A percentile compares a stretch with the other conserved stretches of the same genome.
These are phyloP conservation scores for Athalia rosae DNA, from an alignment of 2,888 invertebrate species.

Conservation along the genomic window DNA sequence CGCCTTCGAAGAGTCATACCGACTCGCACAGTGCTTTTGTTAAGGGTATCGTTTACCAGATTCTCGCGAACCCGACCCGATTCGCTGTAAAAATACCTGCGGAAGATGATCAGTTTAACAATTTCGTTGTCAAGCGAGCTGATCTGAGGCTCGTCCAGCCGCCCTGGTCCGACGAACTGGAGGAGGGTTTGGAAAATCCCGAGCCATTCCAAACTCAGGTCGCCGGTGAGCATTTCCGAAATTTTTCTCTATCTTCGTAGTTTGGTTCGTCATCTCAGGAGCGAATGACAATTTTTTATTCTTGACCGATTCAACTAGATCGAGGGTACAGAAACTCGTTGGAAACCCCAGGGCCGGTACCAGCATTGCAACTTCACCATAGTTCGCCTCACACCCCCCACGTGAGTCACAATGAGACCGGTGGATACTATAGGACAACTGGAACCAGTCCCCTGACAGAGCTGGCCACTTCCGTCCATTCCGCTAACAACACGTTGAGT, in stretches of 20 bases:
- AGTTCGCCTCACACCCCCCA: conserved; percentile 62
- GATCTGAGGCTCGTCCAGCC: conserved; percentile 93
- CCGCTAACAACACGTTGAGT: conserved; percentile 75
- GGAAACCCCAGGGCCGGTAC: conserved; percentile 65
- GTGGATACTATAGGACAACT: conserved; percentile 76
- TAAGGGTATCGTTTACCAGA: conserved; percentile 87
- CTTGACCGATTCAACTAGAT: conserved; percentile 52
- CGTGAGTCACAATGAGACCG: conserved; percentile 60
- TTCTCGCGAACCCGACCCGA: conserved; percentile 80
- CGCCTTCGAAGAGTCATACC: conserved; percentile 78
- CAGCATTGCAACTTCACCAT: conserved; percentile 67
- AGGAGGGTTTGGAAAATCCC: conserved; percentile 76
- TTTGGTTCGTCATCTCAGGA: background rate
- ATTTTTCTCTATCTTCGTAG: background rate
- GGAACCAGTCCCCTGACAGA: conserved; percentile 78
- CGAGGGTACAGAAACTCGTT: conserved; percentile 68
- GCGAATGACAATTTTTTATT: background rate
- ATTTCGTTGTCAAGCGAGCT: conserved; percentile 88
- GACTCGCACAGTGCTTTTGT: conserved; percentile 84
- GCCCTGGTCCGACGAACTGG: conserved; percentile 98
- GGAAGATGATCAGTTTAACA: conserved; percentile 74
- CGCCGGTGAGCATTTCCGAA: conserved; percentile 45
- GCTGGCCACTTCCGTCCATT: conserved; percentile 73
- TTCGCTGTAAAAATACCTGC: conserved; percentile 80
- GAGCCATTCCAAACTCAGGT: conserved; percentile 69